Percentiles rank a stretch among this genome's conserved stretches.
These are phyloP conservation scores for Aproaerema taeniolella DNA, from an alignment of 2,888 invertebrate genomes.

Conservation along the genomic window DNA sequence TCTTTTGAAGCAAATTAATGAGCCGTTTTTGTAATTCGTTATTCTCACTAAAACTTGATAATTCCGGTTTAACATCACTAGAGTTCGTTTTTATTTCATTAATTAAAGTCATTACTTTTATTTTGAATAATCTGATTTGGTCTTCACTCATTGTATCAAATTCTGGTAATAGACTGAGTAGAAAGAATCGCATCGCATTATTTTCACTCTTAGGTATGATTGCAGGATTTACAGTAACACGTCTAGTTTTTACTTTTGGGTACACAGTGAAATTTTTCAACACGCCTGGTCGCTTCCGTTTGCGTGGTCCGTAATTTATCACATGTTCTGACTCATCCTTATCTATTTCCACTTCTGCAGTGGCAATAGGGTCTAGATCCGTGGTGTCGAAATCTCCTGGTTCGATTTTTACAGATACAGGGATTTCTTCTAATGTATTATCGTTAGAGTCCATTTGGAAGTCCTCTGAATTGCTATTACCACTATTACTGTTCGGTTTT, in stretches of 20 bases:
- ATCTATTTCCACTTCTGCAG: background rate
- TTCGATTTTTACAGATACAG: background rate
- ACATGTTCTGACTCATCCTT: too few species aligned
- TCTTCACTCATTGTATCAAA: constrained; percentile 34
- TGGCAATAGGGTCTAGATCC: background rate
- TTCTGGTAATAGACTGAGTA: constrained; percentile 35
- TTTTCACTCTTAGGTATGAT: background rate
- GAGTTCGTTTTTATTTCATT: constrained; percentile 29
- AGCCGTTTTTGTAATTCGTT: constrained; percentile 31
- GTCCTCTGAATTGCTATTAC: constrained; percentile 1
- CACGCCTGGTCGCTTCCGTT: too few species aligned
- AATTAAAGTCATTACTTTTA: constrained; percentile 33
- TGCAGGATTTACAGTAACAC: too few species aligned
- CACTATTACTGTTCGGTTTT: constrained; percentile 22
- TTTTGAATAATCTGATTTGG: constrained; percentile 34
- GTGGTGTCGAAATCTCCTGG: too few species aligned
- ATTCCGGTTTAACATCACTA: constrained; percentile 13
- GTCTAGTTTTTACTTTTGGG: too few species aligned
- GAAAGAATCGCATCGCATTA: constrained; percentile 27
- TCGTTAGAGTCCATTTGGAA: constrained; percentile 3
- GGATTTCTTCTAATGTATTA: constrained; percentile 4
- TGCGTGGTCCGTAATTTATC: too few species aligned
- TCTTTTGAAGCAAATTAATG: constrained; percentile 33
- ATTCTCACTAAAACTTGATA: too few species aligned
- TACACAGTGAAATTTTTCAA: too few species aligned